phyloP scores from a whole-genome alignment of 2,888 invertebrate species.

The Andrena bicolor region DNA sequence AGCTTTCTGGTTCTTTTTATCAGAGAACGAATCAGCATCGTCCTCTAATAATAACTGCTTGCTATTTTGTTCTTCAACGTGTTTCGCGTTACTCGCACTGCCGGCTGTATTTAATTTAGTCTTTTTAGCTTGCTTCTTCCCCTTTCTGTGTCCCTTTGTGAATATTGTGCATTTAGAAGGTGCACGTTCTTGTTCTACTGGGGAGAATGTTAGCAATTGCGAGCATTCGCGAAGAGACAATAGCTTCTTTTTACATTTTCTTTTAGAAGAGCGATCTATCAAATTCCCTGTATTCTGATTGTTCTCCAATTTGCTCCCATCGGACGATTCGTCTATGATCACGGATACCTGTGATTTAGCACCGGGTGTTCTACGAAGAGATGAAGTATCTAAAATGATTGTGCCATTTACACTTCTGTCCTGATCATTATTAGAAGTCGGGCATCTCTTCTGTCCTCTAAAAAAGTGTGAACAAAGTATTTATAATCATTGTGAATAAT shows the following conservation, averaged over 20 bases:
- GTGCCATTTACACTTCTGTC: slow-evolving; percentile 38
- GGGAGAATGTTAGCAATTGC: slow-evolving; percentile 74
- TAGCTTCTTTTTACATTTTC: slow-evolving; percentile 70
- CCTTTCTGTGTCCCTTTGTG: slow-evolving; percentile 41
- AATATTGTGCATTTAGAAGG: slow-evolving; percentile 34
- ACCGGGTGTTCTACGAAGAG: slow-evolving; percentile 35
- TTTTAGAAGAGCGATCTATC: slow-evolving; percentile 12
- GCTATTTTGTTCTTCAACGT: neutral
- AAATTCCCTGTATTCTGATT: slow-evolving; percentile 24
- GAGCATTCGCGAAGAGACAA: slow-evolving; percentile 71
- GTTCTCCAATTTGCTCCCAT: slow-evolving; percentile 47
- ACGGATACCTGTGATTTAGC: slow-evolving; percentile 29
- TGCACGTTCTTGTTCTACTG: slow-evolving; percentile 54
- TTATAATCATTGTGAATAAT: neutral
- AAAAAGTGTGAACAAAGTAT: slow-evolving; percentile 28
- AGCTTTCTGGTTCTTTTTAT: slow-evolving; percentile 41
- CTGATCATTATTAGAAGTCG: neutral
- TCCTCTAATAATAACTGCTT: slow-evolving; percentile 18
- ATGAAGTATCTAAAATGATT: slow-evolving; percentile 63
- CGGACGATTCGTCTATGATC: slow-evolving; percentile 65
- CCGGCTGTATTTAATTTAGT: slow-evolving; percentile 11
- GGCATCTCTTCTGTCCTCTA: slow-evolving; percentile 2
- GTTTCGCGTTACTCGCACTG: slow-evolving; percentile 1
- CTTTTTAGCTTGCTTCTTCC: slow-evolving; percentile 52
- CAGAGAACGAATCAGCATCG: slow-evolving; percentile 18